Conservation (phyloP, 2,797 vertebrate genomes). For the Moxostoma hubbsi region DNA sequence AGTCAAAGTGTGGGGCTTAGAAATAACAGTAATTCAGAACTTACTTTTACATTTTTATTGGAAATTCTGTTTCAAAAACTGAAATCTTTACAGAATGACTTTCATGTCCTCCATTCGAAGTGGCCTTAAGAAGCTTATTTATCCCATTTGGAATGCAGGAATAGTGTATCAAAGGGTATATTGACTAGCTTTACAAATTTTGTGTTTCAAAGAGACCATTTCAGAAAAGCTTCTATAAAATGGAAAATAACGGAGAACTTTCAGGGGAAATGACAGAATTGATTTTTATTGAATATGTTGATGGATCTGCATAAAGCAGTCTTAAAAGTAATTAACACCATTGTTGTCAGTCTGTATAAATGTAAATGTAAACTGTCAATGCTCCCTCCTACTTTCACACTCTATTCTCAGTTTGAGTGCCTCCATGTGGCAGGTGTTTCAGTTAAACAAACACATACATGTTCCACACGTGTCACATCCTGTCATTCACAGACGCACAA, state of each 20-base stretch:
- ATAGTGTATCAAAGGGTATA: no score
- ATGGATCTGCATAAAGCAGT: conserved; percentile 21
- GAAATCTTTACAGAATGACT: no score
- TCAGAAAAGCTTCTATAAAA: background rate
- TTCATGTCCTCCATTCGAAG: no score
- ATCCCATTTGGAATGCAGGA: no score
- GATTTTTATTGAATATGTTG: conserved; percentile 39
- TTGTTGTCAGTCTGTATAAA: conserved; percentile 27
- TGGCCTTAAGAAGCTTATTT: no score
- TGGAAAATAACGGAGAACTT: conserved; percentile 26
- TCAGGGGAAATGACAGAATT: conserved; percentile 2
- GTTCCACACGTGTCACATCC: conserved; percentile 41
- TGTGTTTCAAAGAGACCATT: background rate
- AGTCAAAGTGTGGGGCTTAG: no score
- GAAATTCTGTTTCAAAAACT: no score
- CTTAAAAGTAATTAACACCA: conserved; percentile 42
- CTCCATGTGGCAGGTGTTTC: conserved; percentile 48
- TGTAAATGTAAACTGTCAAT: conserved; percentile 47
- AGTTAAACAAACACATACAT: conserved; percentile 32
- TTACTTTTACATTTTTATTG: no score
- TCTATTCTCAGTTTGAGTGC: conserved; percentile 26
- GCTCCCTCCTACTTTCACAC: conserved; percentile 33
- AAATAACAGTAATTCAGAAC: no score
- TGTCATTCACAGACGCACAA: conserved; percentile 34
- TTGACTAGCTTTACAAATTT: no score